Conservation (phyloP, 2,113 vertebrate genomes). For the Clinocottus analis region DNA sequence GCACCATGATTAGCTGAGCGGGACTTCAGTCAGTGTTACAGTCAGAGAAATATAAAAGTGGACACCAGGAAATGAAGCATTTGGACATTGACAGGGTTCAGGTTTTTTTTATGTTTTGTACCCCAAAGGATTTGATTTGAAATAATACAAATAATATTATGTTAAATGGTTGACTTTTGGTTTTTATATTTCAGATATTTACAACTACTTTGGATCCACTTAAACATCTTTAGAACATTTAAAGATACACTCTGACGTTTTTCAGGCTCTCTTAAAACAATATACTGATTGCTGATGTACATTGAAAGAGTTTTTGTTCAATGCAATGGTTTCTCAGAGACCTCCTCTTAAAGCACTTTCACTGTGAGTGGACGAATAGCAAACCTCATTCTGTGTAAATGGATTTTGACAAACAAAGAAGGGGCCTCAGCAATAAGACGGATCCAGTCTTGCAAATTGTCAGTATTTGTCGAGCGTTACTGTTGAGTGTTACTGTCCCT, state of each 20-base stretch:
- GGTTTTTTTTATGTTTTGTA: neutral
- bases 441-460: neutral
- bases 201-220: neutral
- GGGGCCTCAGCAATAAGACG: neutral
- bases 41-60: neutral
- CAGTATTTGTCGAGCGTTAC: neutral
- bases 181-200: neutral
- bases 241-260: no score
- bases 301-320: neutral
- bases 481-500: neutral
- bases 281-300: neutral
- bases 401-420: neutral
- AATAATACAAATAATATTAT: neutral
- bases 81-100: neutral
- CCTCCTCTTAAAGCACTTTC: neutral
- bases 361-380: neutral
- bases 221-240: neutral
- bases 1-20: conserved; percentile 9
- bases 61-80: neutral
- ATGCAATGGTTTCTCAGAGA: neutral
- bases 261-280: neutral
- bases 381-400: neutral
- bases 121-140: neutral
- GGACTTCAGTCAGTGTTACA: conserved; percentile 14
- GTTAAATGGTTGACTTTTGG: neutral